Percentiles rank a stretch among this genome's conserved stretches.
Evolutionary conservation across 2,888 invertebrate genomes (phyloP).

Genomic region (Lithosia quadra): DNA sequence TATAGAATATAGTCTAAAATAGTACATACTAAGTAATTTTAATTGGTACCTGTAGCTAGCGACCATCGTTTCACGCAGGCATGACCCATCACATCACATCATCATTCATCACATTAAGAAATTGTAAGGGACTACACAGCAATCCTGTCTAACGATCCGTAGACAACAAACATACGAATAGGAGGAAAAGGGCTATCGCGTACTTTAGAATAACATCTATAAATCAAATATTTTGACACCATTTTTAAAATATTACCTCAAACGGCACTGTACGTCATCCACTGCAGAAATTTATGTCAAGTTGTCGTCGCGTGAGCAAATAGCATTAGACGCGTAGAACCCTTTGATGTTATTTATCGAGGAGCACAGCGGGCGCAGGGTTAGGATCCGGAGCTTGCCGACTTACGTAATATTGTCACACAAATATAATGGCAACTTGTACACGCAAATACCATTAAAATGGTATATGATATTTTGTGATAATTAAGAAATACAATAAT

Average conservation of each 20-base stretch:
- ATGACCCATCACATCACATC: too few species aligned
- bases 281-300: constrained; percentile 69
- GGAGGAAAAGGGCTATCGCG: not conserved
- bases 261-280: constrained; percentile 47
- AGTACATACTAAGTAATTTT: not conserved
- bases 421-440: constrained; percentile 49
- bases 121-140: not conserved
- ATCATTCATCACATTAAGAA: not conserved
- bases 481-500: constrained; percentile 27
- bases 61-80: too few species aligned
- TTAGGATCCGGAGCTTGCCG: constrained; percentile 50
- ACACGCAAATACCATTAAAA: constrained; percentile 54
- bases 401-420: constrained; percentile 58
- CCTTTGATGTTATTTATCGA: constrained; percentile 83
- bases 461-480: constrained; percentile 55
- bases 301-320: constrained; percentile 74
- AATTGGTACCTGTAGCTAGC: not conserved
- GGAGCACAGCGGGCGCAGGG: constrained; percentile 63
- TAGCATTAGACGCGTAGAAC: constrained; percentile 76
- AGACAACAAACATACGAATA: not conserved
- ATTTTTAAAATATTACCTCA: constrained; percentile 8
- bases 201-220: constrained; percentile 2
- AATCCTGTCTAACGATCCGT: not conserved
- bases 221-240: constrained; percentile 15
- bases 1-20: not conserved